These are phyloP conservation scores for Calephelis virginiensis DNA, from an alignment of 1,140 invertebrate species.

Conservation along the genomic window DNA sequence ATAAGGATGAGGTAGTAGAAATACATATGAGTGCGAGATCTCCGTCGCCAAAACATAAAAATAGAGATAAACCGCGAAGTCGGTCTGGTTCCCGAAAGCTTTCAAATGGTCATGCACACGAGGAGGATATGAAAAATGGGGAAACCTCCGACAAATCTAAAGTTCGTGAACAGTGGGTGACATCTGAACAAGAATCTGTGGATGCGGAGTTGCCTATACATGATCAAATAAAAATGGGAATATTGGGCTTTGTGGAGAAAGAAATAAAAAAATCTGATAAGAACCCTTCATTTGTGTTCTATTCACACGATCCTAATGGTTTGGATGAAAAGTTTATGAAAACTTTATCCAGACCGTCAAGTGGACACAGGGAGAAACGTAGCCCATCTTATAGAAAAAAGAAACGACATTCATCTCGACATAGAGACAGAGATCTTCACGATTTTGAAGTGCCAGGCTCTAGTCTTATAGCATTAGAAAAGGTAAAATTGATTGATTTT, in stretches of 20 bases:
- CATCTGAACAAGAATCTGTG: slow-evolving; percentile 75
- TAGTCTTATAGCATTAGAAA: slow-evolving; percentile 75
- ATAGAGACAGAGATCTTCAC: slow-evolving; percentile 68
- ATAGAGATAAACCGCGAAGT: slow-evolving; percentile 46
- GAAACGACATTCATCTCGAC: slow-evolving; percentile 72
- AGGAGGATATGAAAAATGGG: slow-evolving; percentile 34
- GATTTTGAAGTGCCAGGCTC: slow-evolving; percentile 77
- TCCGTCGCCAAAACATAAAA: slow-evolving; percentile 62
- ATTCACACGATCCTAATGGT: slow-evolving; percentile 73
- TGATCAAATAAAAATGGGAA: slow-evolving; percentile 80
- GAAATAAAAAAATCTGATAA: slow-evolving; percentile 79
- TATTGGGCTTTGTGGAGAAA: slow-evolving; percentile 79
- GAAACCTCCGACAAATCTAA: slow-evolving; percentile 47
- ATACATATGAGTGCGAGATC: slow-evolving; percentile 59
- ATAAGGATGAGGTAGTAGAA: slow-evolving; percentile 67
- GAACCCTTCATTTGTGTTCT: slow-evolving; percentile 72
- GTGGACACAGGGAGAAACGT: slow-evolving; percentile 70
- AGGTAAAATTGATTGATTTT: slow-evolving; percentile 38
- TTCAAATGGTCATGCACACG: slow-evolving; percentile 58
- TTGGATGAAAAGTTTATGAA: slow-evolving; percentile 73
- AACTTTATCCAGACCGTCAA: slow-evolving; percentile 63
- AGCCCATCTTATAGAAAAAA: slow-evolving; percentile 75
- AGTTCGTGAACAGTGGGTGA: slow-evolving; percentile 66
- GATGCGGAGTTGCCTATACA: slow-evolving; percentile 78
- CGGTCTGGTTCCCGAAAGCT: slow-evolving; percentile 59